Conservation (phyloP, 2,113 vertebrate genomes). For the Phrynosoma blainvillii region DNA sequence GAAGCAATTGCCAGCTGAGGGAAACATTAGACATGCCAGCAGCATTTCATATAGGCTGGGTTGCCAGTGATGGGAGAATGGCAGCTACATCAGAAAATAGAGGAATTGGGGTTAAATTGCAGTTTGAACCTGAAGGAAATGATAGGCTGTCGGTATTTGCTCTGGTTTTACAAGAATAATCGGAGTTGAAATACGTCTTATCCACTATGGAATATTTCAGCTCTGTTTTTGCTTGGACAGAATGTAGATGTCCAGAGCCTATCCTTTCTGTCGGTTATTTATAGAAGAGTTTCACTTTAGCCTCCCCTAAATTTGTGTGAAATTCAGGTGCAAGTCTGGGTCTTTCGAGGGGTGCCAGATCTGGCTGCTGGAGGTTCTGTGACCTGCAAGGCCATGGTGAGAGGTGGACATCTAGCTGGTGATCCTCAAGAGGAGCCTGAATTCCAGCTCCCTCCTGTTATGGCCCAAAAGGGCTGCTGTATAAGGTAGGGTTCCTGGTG, state of each 20-base stretch:
- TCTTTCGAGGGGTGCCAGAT: background rate
- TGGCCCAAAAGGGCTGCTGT: background rate
- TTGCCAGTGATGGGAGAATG: slow-evolving; percentile 26
- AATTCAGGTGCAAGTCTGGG: slow-evolving; percentile 29
- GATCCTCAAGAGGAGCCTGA: background rate
- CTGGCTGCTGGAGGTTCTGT: background rate
- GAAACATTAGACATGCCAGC: slow-evolving; percentile 17
- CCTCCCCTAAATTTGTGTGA: background rate
- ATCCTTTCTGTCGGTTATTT: background rate
- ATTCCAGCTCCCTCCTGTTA: no score
- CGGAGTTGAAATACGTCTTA: background rate
- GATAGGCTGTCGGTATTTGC: slow-evolving; percentile 45
- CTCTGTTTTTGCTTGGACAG: background rate
- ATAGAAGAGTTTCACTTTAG: slow-evolving; percentile 17
- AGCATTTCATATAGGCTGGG: slow-evolving; percentile 31
- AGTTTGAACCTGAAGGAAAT: slow-evolving; percentile 50
- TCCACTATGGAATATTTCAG: background rate
- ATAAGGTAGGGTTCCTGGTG: background rate
- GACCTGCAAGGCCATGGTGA: background rate
- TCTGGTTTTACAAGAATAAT: slow-evolving; percentile 32
- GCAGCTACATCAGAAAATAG: slow-evolving; percentile 26
- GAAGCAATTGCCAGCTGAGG: slow-evolving; percentile 39
- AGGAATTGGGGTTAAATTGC: slow-evolving; percentile 56
- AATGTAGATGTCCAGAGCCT: background rate
- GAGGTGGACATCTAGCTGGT: background rate